Evolutionary conservation across 2,888 invertebrate species (phyloP).

Genomic region (Plebejus anna): DNA sequence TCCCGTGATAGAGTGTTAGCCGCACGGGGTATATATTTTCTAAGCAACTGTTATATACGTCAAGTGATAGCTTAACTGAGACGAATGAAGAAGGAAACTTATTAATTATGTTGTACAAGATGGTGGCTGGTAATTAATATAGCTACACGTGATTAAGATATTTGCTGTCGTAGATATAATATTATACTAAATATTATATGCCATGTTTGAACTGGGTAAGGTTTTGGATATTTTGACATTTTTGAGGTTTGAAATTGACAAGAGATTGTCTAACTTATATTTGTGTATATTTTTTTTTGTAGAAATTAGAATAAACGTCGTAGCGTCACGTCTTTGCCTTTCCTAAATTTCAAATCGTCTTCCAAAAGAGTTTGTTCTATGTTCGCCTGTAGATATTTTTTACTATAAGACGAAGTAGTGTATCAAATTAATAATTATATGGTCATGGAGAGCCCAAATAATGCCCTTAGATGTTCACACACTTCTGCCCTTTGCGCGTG

Average conservation of each 20-base stretch:
- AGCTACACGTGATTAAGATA: too few relatives aligned
- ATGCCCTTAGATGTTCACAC: not conserved
- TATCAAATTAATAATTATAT: not conserved
- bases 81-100: not conserved
- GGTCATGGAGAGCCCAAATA: not conserved
- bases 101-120: not conserved
- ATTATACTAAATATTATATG: too few relatives aligned
- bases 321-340: too few relatives aligned
- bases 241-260: too few relatives aligned
- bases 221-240: too few relatives aligned
- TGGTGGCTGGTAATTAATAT: not conserved
- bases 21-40: not conserved
- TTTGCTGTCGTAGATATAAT: too few relatives aligned
- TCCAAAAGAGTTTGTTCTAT: not conserved
- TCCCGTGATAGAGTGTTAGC: not conserved
- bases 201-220: too few relatives aligned
- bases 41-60: not conserved
- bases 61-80: not conserved
- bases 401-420: not conserved
- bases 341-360: too few relatives aligned
- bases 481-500: not conserved
- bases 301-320: too few relatives aligned
- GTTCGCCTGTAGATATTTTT: not conserved
- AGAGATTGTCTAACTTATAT: too few relatives aligned
- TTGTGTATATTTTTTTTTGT: too few relatives aligned